Evolutionary conservation across 1,140 invertebrate genomes (phyloP).

Genomic region (Orius insidiosus): DNA sequence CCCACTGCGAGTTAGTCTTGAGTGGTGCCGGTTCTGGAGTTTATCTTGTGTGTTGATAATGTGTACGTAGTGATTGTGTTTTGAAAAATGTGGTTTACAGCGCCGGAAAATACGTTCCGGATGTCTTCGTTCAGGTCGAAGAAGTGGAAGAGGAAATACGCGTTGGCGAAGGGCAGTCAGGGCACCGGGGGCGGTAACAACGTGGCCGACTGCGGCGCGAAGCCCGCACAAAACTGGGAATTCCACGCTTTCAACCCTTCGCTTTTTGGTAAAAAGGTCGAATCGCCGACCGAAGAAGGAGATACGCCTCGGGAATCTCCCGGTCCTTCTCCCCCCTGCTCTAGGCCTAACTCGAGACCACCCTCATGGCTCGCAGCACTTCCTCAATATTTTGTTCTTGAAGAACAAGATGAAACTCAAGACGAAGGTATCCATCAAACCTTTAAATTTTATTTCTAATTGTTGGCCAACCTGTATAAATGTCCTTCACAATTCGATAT

Average conservation of each 20-base stretch:
- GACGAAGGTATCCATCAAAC: neutral
- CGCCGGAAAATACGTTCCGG: conserved; percentile 20
- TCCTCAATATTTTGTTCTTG: conserved; percentile 19
- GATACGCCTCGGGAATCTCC: conserved; percentile 7
- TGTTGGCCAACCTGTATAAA: no score
- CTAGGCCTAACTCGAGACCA: conserved; percentile 17
- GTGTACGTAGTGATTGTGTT: no score
- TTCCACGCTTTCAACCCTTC: conserved; percentile 28
- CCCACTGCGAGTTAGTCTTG: no score
- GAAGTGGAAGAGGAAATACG: conserved; percentile 25
- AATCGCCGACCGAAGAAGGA: conserved; percentile 4
- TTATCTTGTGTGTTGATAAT: no score
- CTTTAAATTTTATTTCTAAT: no score
- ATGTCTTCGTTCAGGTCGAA: conserved; percentile 28
- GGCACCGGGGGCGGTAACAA: conserved; percentile 1
- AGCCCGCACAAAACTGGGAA: conserved; percentile 26
- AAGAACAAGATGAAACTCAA: conserved; percentile 15
- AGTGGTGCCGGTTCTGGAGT: no score
- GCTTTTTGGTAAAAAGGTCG: conserved; percentile 14
- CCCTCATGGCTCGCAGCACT: conserved; percentile 20
- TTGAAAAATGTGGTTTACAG: conserved; percentile 25
- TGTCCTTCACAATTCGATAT: no score
- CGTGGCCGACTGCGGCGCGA: conserved; percentile 3
- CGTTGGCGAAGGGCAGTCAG: conserved; percentile 18
- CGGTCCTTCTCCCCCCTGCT: conserved; percentile 14